Conservation (phyloP, 2,113 vertebrate species). For the Gallinago media region DNA sequence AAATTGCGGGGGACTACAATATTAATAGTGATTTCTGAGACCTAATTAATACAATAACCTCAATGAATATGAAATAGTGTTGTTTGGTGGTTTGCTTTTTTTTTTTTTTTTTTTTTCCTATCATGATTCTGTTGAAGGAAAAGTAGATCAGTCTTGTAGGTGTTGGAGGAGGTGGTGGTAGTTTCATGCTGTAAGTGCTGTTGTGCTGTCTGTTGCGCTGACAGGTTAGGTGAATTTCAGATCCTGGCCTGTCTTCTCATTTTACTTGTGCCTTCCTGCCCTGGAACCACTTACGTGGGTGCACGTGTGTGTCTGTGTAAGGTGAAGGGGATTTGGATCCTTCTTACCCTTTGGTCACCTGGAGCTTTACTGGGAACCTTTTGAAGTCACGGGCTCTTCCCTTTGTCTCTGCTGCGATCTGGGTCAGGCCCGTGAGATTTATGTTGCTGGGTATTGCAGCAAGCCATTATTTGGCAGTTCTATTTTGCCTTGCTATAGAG, state of each 20-base stretch:
- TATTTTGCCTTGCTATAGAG: conserved; percentile 25
- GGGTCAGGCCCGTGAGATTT: conserved; percentile 7
- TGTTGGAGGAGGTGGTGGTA: neutral
- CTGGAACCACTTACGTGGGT: neutral
- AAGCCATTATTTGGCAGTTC: conserved; percentile 19
- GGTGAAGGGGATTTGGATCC: conserved; percentile 8
- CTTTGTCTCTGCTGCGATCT: neutral
- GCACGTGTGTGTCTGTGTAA: neutral
- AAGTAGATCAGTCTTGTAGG: neutral
- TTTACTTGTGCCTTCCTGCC: neutral
- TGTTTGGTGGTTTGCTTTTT: neutral
- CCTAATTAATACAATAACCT: neutral
- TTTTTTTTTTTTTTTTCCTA: neutral
- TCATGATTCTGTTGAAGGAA: neutral
- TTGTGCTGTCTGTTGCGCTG: neutral
- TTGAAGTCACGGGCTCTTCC: conserved; percentile 33
- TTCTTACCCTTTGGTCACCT: conserved; percentile 31
- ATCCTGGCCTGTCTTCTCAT: neutral
- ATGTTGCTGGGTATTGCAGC: conserved; percentile 23
- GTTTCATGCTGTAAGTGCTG: neutral
- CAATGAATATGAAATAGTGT: neutral
- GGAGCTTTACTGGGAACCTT: neutral
- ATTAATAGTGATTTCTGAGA: neutral
- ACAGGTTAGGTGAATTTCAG: neutral
- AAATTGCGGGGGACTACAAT: neutral